Percentiles rank a stretch among this genome's conserved stretches.
These are phyloP conservation scores for Leptura quadrifasciata DNA, from an alignment of 2,888 invertebrate genomes.

Conservation along the genomic window DNA sequence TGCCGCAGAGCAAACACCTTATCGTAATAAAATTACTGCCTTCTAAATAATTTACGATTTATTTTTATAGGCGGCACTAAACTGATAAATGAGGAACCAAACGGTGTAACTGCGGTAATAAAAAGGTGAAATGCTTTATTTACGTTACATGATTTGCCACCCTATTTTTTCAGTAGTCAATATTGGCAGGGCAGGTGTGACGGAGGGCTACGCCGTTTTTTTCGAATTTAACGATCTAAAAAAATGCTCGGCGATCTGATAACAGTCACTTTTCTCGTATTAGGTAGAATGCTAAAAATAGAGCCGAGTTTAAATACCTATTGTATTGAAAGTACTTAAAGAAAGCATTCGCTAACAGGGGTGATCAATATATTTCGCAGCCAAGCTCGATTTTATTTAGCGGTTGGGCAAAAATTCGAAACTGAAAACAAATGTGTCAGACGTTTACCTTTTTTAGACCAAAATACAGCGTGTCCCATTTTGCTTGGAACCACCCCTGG, in stretches of 20 bases:
- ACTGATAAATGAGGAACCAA: slow-evolving; percentile 41
- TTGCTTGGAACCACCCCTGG: too few relatives aligned
- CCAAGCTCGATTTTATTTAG: too few relatives aligned
- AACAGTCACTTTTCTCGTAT: not conserved
- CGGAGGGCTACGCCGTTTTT: not conserved
- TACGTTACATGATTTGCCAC: slow-evolving; percentile 38
- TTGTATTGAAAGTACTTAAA: not conserved
- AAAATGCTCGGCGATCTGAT: not conserved
- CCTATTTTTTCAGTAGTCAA: slow-evolving; percentile 34
- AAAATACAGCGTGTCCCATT: too few relatives aligned
- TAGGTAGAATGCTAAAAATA: not conserved
- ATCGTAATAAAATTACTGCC: slow-evolving; percentile 42
- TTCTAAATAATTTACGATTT: slow-evolving; percentile 47
- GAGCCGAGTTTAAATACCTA: not conserved
- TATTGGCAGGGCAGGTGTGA: slow-evolving; percentile 5
- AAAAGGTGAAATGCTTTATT: slow-evolving; percentile 39
- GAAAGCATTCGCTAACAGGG: not conserved
- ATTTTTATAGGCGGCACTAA: slow-evolving; percentile 44
- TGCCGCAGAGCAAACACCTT: slow-evolving; percentile 39
- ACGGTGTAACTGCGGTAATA: slow-evolving; percentile 39
- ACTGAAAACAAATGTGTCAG: too few relatives aligned
- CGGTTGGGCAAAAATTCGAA: too few relatives aligned
- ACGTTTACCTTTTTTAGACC: too few relatives aligned
- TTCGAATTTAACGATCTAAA: slow-evolving; percentile 20
- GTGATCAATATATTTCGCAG: not conserved